Percentiles rank a stretch among this genome's conserved stretches.
phyloP scores from a whole-genome alignment of 2,113 vertebrate genomes.

The Erpornis zantholeuca region DNA sequence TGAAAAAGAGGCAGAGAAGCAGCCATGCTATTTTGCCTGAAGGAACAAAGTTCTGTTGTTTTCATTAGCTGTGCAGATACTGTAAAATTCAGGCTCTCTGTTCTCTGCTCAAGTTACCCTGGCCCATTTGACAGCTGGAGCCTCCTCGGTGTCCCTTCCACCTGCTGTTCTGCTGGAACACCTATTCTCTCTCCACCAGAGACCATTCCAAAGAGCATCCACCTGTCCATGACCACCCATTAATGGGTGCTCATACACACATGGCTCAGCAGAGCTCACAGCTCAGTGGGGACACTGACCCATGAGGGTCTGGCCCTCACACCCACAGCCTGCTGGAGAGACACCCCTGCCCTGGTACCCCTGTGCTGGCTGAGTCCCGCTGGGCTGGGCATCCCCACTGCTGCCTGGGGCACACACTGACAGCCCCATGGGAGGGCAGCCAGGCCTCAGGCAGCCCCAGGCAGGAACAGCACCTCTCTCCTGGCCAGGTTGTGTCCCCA shows the following conservation, averaged over 20 bases:
- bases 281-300: rapidly evolving
- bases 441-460: neutral
- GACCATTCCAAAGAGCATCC: neutral
- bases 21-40: neutral
- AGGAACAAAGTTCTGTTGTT: neutral
- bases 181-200: neutral
- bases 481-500: neutral
- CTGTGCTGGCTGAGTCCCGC: no score
- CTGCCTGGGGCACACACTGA: neutral
- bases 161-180: neutral
- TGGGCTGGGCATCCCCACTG: neutral
- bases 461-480: neutral
- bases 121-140: neutral
- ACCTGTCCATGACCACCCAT: neutral
- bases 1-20: neutral
- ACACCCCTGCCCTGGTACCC: neutral
- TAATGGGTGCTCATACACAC: neutral
- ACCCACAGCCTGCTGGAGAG: neutral
- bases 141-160: neutral
- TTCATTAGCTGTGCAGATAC: neutral
- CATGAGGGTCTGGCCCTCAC: neutral
- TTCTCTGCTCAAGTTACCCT: neutral
- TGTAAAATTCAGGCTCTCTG: neutral
- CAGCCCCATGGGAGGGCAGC: rapidly evolving
- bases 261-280: neutral